Evolutionary conservation across 1,140 invertebrate genomes (phyloP), one percentile per base, ranked within the genome.

Genomic region (Caenorhabditis remanei): DNA sequence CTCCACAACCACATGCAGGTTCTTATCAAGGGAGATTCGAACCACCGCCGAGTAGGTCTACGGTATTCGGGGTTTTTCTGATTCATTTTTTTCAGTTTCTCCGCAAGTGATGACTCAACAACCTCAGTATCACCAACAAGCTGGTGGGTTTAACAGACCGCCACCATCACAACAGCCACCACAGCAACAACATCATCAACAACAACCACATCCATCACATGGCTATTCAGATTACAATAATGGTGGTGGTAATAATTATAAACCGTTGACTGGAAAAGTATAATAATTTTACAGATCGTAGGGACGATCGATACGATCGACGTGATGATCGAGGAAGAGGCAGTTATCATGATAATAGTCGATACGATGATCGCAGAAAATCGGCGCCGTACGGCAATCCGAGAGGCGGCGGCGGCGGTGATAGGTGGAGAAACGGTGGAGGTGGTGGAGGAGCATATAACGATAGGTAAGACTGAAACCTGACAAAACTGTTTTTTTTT

Each of bases 1-100:
- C 71, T 21, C 71, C 71, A 53, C 46, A 50, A 24, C 9, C n/a
- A 53, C 71, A 48, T 16, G 7, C 21, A 24, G n/a, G 8, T 13
- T 3, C 8, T 3, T 79, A 79, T 50, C 71, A 79, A 53, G 71
- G 19, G n/a, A 79, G 71, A 50, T 79, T 79, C 46, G 71, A 79
- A 24, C 21, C 14, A 9, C 53, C 71, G 24, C 71, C 50, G 13
- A 40, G 71, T 79, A 11, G 14, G 71, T 79, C 24, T 4, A 16
- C 32, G 8, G 4, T 40, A 11, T 40, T 41, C 11, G 9, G 16
- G 43, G 13, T 71, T 13, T 24, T 50, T 9, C 13, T 50, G 43
- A 53, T 19, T 6, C 13, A 43, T 46, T 14, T 13, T 13, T 79
- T 50, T 32, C 19, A 50, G 71, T 79, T 24, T 79, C 46, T 21